Conservation (phyloP, 1,140 invertebrate genomes). For the Drosophila pachea region DNA sequence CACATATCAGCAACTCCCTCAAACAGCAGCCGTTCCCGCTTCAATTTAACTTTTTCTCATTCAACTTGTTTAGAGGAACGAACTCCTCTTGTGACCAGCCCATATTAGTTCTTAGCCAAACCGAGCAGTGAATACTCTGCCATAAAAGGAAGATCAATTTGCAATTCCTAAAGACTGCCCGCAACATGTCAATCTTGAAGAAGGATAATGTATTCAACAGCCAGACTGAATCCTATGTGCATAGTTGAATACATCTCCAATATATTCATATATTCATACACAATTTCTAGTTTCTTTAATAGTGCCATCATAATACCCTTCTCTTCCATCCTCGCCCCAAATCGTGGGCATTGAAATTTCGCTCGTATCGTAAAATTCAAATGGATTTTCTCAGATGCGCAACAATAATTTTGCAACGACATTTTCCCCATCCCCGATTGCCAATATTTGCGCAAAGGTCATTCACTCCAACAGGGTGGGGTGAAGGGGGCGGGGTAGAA, state of each 20-base stretch:
- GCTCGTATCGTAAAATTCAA: slow-evolving; percentile 31
- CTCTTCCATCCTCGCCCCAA: not conserved
- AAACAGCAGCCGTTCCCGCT: slow-evolving; percentile 17
- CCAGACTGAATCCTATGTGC: too few species aligned
- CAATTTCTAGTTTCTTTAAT: too few species aligned
- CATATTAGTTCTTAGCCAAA: too few species aligned
- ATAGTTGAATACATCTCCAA: too few species aligned
- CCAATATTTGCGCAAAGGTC: slow-evolving; percentile 40
- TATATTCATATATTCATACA: too few species aligned
- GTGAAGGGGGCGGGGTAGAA: not conserved
- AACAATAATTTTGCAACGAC: slow-evolving; percentile 27
- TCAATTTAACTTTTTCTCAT: slow-evolving; percentile 37
- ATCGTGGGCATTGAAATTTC: slow-evolving; percentile 1
- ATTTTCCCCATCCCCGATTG: slow-evolving; percentile 19
- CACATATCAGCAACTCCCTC: not conserved
- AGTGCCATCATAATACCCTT: not conserved
- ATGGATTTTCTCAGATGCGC: slow-evolving; percentile 33
- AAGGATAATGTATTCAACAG: too few species aligned
- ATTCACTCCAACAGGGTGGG: slow-evolving; percentile 25
- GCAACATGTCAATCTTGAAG: too few species aligned
- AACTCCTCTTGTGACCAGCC: not conserved
- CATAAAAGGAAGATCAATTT: too few species aligned
- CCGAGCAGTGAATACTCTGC: too few species aligned
- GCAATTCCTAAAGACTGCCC: too few species aligned
- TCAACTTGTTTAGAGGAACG: slow-evolving; percentile 14